phyloP scores from a whole-genome alignment of 1,140 invertebrate genomes.

The Ooceraea biroi region DNA sequence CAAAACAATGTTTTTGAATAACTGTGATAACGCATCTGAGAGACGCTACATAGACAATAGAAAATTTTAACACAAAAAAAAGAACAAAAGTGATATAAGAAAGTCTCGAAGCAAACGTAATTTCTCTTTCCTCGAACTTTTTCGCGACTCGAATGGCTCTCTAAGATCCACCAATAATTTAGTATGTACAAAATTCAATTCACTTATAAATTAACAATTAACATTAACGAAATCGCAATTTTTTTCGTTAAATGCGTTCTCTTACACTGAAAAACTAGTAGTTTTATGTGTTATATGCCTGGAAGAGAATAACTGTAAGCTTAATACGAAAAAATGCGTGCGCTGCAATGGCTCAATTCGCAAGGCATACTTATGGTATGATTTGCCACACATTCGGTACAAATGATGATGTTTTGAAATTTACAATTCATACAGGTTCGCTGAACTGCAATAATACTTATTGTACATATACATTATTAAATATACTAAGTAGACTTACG shows the following conservation, averaged over 20 bases:
- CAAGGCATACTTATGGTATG: slow-evolving; percentile 67
- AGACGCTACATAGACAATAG: slow-evolving; percentile 17
- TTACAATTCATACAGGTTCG: slow-evolving; percentile 79
- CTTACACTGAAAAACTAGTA: slow-evolving; percentile 15
- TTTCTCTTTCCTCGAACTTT: slow-evolving; percentile 40
- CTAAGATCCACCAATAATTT: slow-evolving; percentile 77
- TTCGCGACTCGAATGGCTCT: slow-evolving; percentile 51
- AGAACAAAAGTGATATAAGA: slow-evolving; percentile 68
- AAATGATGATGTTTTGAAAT: slow-evolving; percentile 74
- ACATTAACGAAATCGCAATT: slow-evolving; percentile 46
- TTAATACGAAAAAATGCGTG: slow-evolving; percentile 54
- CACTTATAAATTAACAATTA: slow-evolving; percentile 76
- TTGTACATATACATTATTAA: slow-evolving; percentile 77
- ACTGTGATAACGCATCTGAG: slow-evolving; percentile 38
- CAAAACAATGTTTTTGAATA: slow-evolving; percentile 59
- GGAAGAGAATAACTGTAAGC: slow-evolving; percentile 64
- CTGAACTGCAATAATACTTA: slow-evolving; percentile 73
- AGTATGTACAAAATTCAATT: slow-evolving; percentile 79
- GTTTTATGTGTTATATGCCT: slow-evolving; percentile 37
- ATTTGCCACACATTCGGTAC: slow-evolving; percentile 68
- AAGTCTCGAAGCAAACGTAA: slow-evolving; percentile 65
- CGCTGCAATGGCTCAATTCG: slow-evolving; percentile 61
- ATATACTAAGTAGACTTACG: slow-evolving; percentile 79
- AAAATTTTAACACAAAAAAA: slow-evolving; percentile 65
- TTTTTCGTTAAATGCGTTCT: neutral